Percentiles rank a stretch among this genome's conserved stretches.
These are phyloP conservation scores for Cryptus viduatorius DNA, from an alignment of 2,888 invertebrate species.

Conservation along the genomic window DNA sequence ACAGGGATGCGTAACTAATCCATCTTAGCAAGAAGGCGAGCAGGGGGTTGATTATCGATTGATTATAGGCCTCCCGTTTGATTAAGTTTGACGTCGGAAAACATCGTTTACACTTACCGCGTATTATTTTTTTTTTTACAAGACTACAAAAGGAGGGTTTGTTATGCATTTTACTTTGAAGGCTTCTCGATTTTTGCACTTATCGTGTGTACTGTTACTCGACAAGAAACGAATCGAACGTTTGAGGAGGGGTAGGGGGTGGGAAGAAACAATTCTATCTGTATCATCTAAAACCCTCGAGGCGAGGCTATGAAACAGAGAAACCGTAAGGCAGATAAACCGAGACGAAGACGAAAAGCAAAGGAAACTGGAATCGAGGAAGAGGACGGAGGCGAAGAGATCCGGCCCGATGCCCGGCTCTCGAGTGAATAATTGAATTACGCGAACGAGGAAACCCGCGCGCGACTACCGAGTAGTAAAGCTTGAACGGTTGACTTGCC, in stretches of 20 bases:
- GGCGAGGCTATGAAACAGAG: neutral
- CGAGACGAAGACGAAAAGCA: slow-evolving; percentile 11
- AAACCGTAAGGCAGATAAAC: slow-evolving; percentile 27
- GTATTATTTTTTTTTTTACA: no score
- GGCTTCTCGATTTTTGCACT: neutral
- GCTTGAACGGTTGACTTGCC: slow-evolving; percentile 52
- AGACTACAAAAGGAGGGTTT: no score
- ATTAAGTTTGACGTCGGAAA: neutral
- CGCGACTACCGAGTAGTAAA: slow-evolving; percentile 49
- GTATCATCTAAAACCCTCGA: neutral
- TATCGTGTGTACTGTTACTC: neutral
- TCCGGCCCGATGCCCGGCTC: slow-evolving; percentile 69
- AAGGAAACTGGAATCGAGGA: slow-evolving; percentile 13
- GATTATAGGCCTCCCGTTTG: slow-evolving; percentile 1
- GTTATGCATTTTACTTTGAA: neutral
- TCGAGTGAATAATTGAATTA: slow-evolving; percentile 81
- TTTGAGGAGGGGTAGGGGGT: neutral
- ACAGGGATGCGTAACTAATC: slow-evolving; percentile 84
- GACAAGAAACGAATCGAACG: neutral
- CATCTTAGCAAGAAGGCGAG: slow-evolving; percentile 80
- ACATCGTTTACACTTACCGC: neutral
- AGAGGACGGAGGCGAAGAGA: slow-evolving; percentile 34
- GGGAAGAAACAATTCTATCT: slow-evolving; percentile 7
- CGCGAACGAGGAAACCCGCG: slow-evolving; percentile 75
- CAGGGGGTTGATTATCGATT: slow-evolving; percentile 73